Base-by-base conservation (phyloP, 1,140 invertebrate species). In the Centruroides vittatus region DNA sequence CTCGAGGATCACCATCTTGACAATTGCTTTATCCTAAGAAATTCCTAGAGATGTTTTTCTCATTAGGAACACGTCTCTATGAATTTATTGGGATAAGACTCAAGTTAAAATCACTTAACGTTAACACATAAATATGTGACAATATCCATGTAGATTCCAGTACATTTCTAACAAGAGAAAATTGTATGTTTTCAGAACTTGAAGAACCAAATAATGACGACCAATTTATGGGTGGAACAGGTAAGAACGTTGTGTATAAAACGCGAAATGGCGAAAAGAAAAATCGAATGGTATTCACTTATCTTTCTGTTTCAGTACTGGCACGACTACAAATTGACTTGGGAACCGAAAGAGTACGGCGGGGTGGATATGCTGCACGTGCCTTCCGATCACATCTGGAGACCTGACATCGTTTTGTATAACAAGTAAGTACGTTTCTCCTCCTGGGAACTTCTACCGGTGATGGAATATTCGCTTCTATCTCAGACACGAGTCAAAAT, bases 171-270 rank as follows among this genome's bases (percentile, higher is more conserved):
- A 41, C 51, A 6, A 23, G 0, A 23, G 2, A 23, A 36, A 53
- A 23, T 36, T 3, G 5, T 23, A 34, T 50, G 11, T 13, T 54
- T 89, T 68, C 84, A 92, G 89, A 92, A 92, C 79, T 80, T 93
- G 77, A 92, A 90, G 76, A 89, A 89, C 70, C 87, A 89, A 74
- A 89, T 89, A 66, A 92, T 93, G 87, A 93, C 89, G 62, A 93
- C 89, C n/a, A 93, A 93, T 72, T 79, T 93, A 23, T 94, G 90
- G 90, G 86, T 93, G 13, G 85, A 91, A 75, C 88, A 92, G 88
- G 88, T 67, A 64, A 58, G 57, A 56, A 8, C 34, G 0, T 46
- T 54, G 1, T 47, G 56, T 41, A 41, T 41, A 6, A 1, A 41
- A 6, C 41, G 2, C 23, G 0, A 2, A 23, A 23, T 23, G 23